phyloP scores from a whole-genome alignment of 2,113 vertebrate species.

The Istiophorus platypterus region DNA sequence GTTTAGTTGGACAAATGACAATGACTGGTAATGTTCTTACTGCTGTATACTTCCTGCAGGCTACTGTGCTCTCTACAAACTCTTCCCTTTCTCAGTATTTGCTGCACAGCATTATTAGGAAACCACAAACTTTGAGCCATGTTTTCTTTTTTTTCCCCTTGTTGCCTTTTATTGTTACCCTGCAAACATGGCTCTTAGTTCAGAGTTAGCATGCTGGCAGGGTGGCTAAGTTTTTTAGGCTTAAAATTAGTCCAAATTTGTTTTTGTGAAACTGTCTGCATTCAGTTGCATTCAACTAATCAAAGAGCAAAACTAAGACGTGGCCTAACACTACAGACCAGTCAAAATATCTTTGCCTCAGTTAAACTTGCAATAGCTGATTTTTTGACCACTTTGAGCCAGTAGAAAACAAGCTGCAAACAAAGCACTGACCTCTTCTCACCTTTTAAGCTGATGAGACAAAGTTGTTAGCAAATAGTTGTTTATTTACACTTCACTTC shows the following conservation, averaged over 20 bases:
- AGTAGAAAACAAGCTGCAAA: background rate
- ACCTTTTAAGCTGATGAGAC: background rate
- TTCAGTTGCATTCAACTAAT: background rate
- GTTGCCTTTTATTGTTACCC: background rate
- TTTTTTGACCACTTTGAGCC: no score
- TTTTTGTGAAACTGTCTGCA: background rate
- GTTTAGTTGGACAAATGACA: background rate
- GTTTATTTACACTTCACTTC: background rate
- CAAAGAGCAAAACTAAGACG: background rate
- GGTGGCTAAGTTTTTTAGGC: background rate
- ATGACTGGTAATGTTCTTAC: background rate
- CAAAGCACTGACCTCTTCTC: background rate
- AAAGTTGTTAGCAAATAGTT: background rate
- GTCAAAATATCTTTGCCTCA: background rate
- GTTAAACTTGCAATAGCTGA: no score
- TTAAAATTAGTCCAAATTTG: background rate
- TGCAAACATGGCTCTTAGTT: background rate
- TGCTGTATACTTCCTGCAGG: background rate
- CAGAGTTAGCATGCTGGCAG: background rate
- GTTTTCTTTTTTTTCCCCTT: background rate
- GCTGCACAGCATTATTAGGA: background rate
- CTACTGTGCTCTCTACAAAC: background rate
- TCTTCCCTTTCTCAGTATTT: slow-evolving; percentile 6
- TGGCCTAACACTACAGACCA: background rate
- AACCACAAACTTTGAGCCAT: slow-evolving; percentile 1